Evolutionary conservation across 2,113 vertebrate species (phyloP).

Genomic region (Diglossa brunneiventris): DNA sequence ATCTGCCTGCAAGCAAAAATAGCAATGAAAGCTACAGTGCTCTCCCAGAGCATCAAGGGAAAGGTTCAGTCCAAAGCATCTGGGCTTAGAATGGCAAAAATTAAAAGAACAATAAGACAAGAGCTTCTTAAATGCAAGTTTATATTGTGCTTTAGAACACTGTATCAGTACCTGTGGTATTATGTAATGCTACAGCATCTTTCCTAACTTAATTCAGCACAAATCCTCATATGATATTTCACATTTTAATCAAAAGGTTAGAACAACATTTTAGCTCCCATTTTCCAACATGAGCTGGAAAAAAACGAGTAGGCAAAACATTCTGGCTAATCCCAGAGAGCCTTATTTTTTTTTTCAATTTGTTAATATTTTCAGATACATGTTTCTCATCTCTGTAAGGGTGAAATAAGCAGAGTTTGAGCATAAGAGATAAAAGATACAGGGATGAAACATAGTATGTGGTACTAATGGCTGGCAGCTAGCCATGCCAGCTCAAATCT

Average conservation of each 20-base stretch:
- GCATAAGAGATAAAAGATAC: background rate
- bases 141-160: background rate
- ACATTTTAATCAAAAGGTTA: background rate
- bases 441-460: background rate
- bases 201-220: background rate
- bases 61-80: background rate
- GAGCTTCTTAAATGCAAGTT: background rate
- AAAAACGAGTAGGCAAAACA: background rate
- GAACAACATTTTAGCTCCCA: background rate
- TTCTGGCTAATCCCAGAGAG: background rate
- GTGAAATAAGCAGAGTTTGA: background rate
- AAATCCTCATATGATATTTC: background rate
- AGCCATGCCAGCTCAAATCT: background rate
- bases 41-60: background rate
- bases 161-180: background rate
- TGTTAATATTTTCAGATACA: background rate
- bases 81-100: background rate
- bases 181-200: background rate
- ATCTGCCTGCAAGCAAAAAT: constrained; percentile 6
- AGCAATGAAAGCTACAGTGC: background rate
- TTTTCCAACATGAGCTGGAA: background rate
- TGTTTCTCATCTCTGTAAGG: background rate
- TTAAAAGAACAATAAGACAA: background rate
- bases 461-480: background rate
- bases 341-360: background rate